Base-by-base conservation (phyloP, 35 echinoderm and acorn worm genomes). In the Lytechinus pictus region DNA sequence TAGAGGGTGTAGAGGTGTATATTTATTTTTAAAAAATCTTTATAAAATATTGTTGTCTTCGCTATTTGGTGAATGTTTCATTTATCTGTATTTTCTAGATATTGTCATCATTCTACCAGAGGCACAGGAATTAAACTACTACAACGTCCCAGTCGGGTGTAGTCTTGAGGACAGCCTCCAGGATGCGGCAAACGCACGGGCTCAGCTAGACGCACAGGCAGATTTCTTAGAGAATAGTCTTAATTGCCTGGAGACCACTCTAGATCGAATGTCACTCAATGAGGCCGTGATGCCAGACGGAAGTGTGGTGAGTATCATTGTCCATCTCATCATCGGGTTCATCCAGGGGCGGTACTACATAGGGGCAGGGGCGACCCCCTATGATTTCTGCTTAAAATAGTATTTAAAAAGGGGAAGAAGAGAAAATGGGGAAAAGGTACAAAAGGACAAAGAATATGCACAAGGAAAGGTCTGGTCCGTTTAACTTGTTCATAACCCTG, bases 251-350 rank as follows among this genome's bases (percentile, higher is more conserved):
- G 92, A 93, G 54, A 54, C 56, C 29, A 93, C 92, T 27, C 92
- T 93, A 55, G 92, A 93, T 57, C 52, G 92, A 24, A 93, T 93
- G 92, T 93, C 92, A 0, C 54, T 93, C 54, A 93, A 93, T 24
- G 92, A 93, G 54, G 92, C 92, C 10, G 92, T 93, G n/a, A 93
- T 93, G 92, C 92, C 92, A 5, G 92, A 93, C 27, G 92, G 92
- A 93, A 93, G 92, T 24, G 92, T 93, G 92, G 92, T 93, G 16
- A 54, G 52, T 79, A 24, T 24, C 66, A 79, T 79, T 5, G n/a
- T 24, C n/a, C 66, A 71, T 71, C 14, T 57, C 55, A 10, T 58
- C 9, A 10, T 58, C 56, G 9, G 5, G 1, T 11, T 58, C 56
- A 58, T 58, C 9, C 16, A 60, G 57, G 16, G 33, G 33, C 33